These are phyloP conservation scores for Phrynocephalus forsythii DNA, from an alignment of 2,797 vertebrate genomes.

Conservation along the genomic window DNA sequence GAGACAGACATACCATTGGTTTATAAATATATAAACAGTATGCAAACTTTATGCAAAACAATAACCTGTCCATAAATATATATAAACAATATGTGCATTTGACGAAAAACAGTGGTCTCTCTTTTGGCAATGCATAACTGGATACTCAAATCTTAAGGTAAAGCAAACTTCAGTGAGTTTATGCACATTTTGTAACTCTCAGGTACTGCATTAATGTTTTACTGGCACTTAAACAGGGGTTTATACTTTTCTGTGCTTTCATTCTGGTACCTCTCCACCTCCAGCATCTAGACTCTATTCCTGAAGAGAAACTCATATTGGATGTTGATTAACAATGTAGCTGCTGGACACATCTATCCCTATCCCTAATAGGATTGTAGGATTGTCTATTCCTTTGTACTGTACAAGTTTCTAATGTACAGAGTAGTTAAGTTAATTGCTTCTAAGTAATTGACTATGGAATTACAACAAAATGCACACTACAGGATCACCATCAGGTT, in stretches of 20 bases:
- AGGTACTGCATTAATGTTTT: neutral
- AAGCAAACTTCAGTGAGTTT: neutral
- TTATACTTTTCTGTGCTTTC: neutral
- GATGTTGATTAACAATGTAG: neutral
- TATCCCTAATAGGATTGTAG: neutral
- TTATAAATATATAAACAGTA: neutral
- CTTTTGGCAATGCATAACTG: neutral
- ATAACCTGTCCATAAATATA: neutral
- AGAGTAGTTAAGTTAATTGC: neutral
- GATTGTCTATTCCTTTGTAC: neutral
- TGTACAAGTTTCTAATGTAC: neutral
- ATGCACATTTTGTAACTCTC: neutral
- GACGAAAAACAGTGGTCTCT: neutral
- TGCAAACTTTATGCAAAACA: neutral
- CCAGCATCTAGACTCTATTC: constrained; percentile 11
- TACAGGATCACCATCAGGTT: neutral
- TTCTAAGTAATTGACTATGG: neutral
- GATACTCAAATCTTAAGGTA: neutral
- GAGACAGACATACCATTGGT: neutral
- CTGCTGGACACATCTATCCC: neutral
- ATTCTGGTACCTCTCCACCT: neutral
- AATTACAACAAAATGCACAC: neutral
- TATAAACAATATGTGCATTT: neutral
- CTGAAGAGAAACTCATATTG: constrained; percentile 19
- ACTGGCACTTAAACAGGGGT: neutral